Percentiles rank a stretch among this genome's conserved stretches.
These are phyloP conservation scores for Cinclus mexicanus DNA, from an alignment of 2,113 vertebrate species.

Conservation along the genomic window DNA sequence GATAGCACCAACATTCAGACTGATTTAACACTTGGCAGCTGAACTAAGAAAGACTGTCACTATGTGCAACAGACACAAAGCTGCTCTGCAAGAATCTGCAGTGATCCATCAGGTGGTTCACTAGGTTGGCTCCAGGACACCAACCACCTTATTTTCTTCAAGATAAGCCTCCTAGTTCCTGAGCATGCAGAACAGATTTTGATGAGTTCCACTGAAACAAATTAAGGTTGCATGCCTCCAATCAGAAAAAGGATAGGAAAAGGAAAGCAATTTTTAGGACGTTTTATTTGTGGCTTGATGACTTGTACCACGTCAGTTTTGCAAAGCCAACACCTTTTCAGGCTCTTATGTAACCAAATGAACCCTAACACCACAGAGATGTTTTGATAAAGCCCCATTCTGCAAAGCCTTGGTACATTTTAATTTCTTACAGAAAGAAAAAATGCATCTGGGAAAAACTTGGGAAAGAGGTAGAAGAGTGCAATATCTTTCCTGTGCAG, in stretches of 20 bases:
- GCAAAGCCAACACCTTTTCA: not conserved
- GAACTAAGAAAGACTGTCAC: not conserved
- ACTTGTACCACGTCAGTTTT: not conserved
- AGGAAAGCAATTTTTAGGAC: not conserved
- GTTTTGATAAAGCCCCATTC: not conserved
- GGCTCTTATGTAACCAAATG: not conserved
- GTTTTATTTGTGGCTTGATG: not conserved
- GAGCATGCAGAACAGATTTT: not conserved
- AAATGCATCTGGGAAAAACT: not conserved
- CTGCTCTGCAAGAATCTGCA: not conserved
- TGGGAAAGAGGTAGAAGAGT: not conserved
- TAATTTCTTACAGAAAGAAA: not conserved
- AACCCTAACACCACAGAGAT: not conserved
- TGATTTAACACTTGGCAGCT: not conserved
- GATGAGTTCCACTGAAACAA: not conserved
- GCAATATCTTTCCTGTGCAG: not conserved
- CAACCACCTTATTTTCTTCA: not conserved
- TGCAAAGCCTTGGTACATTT: not conserved
- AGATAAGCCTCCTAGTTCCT: not conserved
- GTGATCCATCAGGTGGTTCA: not conserved
- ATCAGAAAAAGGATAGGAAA: not conserved
- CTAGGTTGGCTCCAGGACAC: not conserved
- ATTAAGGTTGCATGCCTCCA: not conserved
- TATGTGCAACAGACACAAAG: not conserved
- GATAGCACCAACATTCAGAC: not conserved